A percentile compares a stretch with the other conserved stretches of the same genome.
phyloP scores from a whole-genome alignment of 2,797 vertebrate species.

The Peromyscus attwateri region DNA sequence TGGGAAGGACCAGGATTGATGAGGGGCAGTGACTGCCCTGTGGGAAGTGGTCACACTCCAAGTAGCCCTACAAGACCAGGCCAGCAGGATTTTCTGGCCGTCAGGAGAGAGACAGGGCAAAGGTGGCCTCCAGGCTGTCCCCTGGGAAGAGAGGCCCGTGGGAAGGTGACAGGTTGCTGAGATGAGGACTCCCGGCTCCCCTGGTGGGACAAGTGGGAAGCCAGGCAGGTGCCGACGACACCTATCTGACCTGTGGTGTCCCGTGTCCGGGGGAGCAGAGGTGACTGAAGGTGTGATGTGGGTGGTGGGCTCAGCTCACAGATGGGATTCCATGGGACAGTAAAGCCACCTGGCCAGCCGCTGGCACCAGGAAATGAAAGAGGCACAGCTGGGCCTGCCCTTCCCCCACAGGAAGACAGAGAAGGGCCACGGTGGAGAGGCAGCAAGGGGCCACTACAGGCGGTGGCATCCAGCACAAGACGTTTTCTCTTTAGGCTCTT shows the following conservation, averaged over 20 bases:
- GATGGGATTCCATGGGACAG: neutral
- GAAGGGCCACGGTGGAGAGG: neutral
- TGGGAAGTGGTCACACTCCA: neutral
- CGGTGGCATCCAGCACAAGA: too few species aligned
- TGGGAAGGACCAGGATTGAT: too few species aligned
- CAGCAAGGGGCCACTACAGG: too few species aligned
- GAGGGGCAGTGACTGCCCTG: too few species aligned
- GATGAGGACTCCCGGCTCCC: neutral
- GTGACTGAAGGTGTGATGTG: accelerated
- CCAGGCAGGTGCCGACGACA: accelerated
- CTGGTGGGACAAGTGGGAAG: accelerated
- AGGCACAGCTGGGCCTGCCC: neutral
- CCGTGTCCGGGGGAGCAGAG: neutral
- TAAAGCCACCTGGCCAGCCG: neutral
- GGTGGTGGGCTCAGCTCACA: accelerated
- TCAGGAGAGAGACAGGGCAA: neutral
- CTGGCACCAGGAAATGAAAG: neutral
- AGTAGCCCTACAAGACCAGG: neutral
- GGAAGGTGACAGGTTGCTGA: neutral
- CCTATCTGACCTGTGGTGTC: accelerated
- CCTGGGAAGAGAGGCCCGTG: neutral
- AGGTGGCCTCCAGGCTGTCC: neutral
- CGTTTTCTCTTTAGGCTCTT: neutral
- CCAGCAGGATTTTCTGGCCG: neutral
- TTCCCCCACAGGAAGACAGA: neutral